These are phyloP conservation scores for Poeciliopsis paucimaculata DNA, from an alignment of 2,797 vertebrate genomes.

Conservation along the genomic window DNA sequence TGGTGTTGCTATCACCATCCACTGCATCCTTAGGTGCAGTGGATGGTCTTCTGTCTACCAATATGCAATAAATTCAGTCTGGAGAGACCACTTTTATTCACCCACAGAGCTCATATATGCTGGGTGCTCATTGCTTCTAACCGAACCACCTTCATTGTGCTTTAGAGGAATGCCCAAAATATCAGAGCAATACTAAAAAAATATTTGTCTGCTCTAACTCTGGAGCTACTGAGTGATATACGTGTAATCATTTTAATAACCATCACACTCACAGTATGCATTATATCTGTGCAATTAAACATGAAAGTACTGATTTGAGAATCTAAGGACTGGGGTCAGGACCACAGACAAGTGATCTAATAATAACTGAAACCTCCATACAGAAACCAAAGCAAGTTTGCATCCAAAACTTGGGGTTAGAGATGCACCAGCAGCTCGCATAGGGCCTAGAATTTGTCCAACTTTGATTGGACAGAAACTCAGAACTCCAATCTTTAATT, in stretches of 20 bases:
- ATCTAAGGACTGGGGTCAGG: not conserved
- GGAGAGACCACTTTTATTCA: constrained; percentile 16
- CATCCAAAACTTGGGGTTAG: not conserved
- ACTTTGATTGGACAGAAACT: not conserved
- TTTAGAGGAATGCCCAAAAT: constrained; percentile 34
- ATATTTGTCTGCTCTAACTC: not conserved
- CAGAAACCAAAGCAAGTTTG: not conserved
- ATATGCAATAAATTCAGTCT: not conserved
- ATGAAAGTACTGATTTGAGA: not conserved
- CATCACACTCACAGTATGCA: not conserved
- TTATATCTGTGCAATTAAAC: not conserved
- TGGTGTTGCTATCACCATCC: not conserved
- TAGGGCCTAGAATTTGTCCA: not conserved
- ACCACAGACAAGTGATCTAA: not conserved
- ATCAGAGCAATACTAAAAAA: constrained; percentile 30
- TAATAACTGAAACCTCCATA: not conserved
- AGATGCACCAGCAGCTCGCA: not conserved
- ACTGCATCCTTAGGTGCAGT: constrained; percentile 2
- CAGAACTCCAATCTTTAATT: not conserved
- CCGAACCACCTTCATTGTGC: constrained; percentile 51
- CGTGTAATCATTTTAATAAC: not conserved
- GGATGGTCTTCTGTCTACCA: not conserved
- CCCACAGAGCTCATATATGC: constrained; percentile 22
- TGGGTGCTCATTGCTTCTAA: constrained; percentile 47
- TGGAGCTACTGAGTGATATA: not conserved